These are phyloP conservation scores for Ditylenchus weischeri DNA, from an alignment of 2,888 invertebrate genomes.

Conservation along the genomic window DNA sequence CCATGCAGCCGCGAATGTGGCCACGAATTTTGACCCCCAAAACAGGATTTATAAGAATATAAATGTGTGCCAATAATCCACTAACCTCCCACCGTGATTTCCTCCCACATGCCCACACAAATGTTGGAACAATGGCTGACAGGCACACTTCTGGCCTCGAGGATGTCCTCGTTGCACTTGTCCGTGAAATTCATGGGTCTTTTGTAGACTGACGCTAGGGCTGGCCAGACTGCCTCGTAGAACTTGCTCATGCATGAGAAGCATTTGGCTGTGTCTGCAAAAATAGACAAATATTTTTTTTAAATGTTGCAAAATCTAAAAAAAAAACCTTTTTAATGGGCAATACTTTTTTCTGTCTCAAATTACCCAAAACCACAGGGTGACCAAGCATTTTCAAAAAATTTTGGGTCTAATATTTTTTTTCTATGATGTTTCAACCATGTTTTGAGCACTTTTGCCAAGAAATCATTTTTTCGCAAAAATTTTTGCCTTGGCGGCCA, in stretches of 20 bases:
- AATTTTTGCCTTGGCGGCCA: too few species aligned
- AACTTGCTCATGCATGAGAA: constrained; percentile 57
- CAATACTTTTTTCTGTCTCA: too few species aligned
- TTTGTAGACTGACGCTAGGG: constrained; percentile 48
- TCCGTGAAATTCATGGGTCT: constrained; percentile 56
- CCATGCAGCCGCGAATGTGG: constrained; percentile 55
- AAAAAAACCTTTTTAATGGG: too few species aligned
- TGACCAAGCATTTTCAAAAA: too few species aligned
- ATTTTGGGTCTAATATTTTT: too few species aligned
- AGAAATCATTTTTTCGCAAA: too few species aligned
- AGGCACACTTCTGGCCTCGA: constrained; percentile 31
- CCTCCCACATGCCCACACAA: constrained; percentile 52
- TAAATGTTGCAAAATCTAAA: not conserved
- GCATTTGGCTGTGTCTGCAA: constrained; percentile 44
- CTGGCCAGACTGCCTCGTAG: constrained; percentile 53
- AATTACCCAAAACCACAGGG: too few species aligned
- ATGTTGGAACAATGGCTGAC: constrained; percentile 51
- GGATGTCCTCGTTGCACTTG: constrained; percentile 33
- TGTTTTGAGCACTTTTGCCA: too few species aligned
- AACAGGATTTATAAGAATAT: constrained; percentile 4
- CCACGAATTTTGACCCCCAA: constrained; percentile 52
- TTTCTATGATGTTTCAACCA: too few species aligned
- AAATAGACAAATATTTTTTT: not conserved
- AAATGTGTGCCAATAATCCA: not conserved
- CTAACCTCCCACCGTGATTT: constrained; percentile 53